These are phyloP conservation scores for Nansenia antarctica DNA, from an alignment of 2,113 vertebrate species.

Conservation along the genomic window DNA sequence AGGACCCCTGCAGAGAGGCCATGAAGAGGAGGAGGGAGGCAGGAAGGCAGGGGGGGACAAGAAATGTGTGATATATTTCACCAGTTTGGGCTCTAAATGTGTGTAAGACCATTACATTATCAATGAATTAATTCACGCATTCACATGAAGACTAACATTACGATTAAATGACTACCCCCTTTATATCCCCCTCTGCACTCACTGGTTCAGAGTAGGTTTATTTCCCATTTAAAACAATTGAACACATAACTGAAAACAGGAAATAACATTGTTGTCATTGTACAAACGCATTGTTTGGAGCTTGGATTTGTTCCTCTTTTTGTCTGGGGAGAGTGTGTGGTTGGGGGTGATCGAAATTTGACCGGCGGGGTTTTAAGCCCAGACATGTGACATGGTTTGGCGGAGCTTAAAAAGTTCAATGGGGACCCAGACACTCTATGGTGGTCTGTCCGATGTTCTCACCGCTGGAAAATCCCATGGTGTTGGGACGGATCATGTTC, in stretches of 20 bases:
- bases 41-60: too few relatives aligned
- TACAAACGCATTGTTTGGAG: neutral
- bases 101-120: neutral
- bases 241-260: neutral
- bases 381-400: conserved; percentile 47
- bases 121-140: neutral
- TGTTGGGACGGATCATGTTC: neutral
- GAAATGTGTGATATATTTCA: too few relatives aligned
- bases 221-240: neutral
- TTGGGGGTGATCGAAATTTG: conserved; percentile 36
- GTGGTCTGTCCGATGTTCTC: conserved; percentile 26
- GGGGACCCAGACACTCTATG: neutral
- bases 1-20: neutral
- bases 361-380: conserved; percentile 39
- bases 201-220: neutral
- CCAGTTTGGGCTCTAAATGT: neutral
- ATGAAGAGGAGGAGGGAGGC: neutral
- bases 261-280: neutral
- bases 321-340: conserved; percentile 43
- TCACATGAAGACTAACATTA: neutral
- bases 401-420: conserved; percentile 32
- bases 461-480: conserved; percentile 14
- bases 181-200: neutral
- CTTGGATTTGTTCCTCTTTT: conserved; percentile 35
- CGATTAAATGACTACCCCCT: neutral